Conservation (phyloP, 2,797 vertebrate genomes). For the Eulemur rubriventer region DNA sequence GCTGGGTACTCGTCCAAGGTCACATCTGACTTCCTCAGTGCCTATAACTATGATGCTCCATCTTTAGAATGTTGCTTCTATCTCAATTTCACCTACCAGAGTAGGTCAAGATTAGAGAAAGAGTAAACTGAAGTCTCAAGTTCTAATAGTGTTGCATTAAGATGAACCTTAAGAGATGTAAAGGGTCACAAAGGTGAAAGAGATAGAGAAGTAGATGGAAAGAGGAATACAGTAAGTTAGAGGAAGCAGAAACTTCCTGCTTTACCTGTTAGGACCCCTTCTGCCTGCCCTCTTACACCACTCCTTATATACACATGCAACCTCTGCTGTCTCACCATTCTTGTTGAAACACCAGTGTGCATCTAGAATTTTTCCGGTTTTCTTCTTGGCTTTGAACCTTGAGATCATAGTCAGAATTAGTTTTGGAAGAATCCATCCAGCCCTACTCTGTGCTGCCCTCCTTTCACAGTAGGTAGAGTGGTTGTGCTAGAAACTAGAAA, state of each 20-base stretch:
- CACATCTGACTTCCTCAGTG: neutral
- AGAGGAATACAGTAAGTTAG: neutral
- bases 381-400: constrained; percentile 1
- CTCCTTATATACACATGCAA: neutral
- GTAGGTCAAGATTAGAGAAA: neutral
- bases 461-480: neutral
- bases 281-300: neutral
- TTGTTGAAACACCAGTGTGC: neutral
- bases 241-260: neutral
- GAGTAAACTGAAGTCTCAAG: neutral
- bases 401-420: neutral
- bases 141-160: neutral
- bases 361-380: neutral
- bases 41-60: neutral
- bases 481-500: neutral
- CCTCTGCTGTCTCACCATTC: neutral
- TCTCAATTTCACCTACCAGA: neutral
- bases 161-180: neutral
- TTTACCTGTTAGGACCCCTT: neutral
- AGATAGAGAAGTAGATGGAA: neutral
- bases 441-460: neutral
- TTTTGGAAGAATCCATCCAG: neutral
- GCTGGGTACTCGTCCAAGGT: neutral
- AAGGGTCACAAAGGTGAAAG: neutral
- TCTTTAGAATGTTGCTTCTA: neutral